Evolutionary conservation across 2,797 vertebrate genomes (phyloP), one percentile per base, ranked within the genome.

Genomic region (Nannoperca australis): DNA sequence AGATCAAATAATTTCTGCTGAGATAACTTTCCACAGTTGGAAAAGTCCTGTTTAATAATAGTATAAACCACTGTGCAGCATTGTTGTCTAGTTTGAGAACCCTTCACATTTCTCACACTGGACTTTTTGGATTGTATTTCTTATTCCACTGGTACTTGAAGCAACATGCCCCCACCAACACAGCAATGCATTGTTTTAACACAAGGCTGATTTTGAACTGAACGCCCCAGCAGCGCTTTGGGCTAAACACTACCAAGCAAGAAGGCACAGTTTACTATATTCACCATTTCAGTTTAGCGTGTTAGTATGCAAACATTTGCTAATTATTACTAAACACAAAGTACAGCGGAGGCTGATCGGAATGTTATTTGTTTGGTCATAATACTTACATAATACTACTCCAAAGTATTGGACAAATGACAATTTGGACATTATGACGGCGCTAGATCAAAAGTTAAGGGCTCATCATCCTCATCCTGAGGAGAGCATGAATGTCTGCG

Each of bases 1-100:
- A 45, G 40, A 69, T n/a, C 3, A 67, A 67, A 65, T 65, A 51
- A 54, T 13, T 27, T 20, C 64, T 24, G 40, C 34, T 8, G 34
- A 5, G 34, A 42, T 42, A 14, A 14, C 40, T 42, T 42, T 42
- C 40, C 40, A 42, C 13, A 44, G 42, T 14, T 14, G 42, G 7
- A 5, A 44, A 13, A 30, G 45, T 53, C 38, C 38, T 32, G 7
- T 30, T 7, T 40, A 4, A 53, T 4, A 24, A 32, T 10, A 36
- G 36, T 3, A 15, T 14, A 63, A 30, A 32, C 9, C 12, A 10
- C 38, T 42, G 13, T 9, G 32, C 18, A 42, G 42, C 2, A 14
- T 32, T n/a, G 49, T 6, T 34, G 34, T 34, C 34, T 34, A 34
- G 34, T 34, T 34, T 34, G 34, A 34, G 34, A 34, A 34, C 34